These are phyloP conservation scores for Semaprochilodus insignis DNA, from an alignment of 2,797 vertebrate genomes.

Conservation along the genomic window DNA sequence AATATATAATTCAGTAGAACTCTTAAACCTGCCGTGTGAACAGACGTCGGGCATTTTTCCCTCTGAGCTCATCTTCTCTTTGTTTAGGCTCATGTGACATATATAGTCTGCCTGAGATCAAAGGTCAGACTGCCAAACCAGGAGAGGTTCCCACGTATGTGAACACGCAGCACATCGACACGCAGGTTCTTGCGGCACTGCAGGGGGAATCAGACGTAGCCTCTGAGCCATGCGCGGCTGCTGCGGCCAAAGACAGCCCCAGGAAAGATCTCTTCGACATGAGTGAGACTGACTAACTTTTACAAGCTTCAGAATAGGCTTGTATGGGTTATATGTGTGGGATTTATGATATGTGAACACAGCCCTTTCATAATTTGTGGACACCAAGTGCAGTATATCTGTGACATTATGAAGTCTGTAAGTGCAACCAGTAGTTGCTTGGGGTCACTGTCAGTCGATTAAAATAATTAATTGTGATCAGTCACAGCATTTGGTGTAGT, in stretches of 20 bases:
- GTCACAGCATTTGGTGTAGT: too few relatives aligned
- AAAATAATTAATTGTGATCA: too few relatives aligned
- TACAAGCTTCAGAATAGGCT: neutral
- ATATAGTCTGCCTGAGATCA: slow-evolving; percentile 82
- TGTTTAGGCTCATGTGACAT: slow-evolving; percentile 87
- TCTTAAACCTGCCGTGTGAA: too few relatives aligned
- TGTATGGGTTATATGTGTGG: neutral
- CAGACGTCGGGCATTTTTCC: too few relatives aligned
- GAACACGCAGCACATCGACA: slow-evolving; percentile 90
- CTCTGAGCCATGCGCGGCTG: slow-evolving; percentile 69
- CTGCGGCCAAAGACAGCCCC: slow-evolving; percentile 81
- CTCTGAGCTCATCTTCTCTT: neutral
- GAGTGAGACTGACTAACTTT: slow-evolving; percentile 81
- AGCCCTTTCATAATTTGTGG: too few relatives aligned
- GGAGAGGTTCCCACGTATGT: slow-evolving; percentile 87
- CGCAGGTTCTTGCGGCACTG: slow-evolving; percentile 80
- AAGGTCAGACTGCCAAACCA: slow-evolving; percentile 68
- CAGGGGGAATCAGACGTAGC: slow-evolving; percentile 79
- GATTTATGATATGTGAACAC: neutral
- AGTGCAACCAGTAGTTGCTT: too few relatives aligned
- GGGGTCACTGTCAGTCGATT: too few relatives aligned
- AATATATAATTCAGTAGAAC: too few relatives aligned
- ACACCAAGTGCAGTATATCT: too few relatives aligned
- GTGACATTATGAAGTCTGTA: too few relatives aligned
- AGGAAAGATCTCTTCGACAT: slow-evolving; percentile 97